Evolutionary conservation across 2,797 vertebrate genomes (phyloP), one percentile per base, ranked within the genome.

Genomic region (Anguilla anguilla): DNA sequence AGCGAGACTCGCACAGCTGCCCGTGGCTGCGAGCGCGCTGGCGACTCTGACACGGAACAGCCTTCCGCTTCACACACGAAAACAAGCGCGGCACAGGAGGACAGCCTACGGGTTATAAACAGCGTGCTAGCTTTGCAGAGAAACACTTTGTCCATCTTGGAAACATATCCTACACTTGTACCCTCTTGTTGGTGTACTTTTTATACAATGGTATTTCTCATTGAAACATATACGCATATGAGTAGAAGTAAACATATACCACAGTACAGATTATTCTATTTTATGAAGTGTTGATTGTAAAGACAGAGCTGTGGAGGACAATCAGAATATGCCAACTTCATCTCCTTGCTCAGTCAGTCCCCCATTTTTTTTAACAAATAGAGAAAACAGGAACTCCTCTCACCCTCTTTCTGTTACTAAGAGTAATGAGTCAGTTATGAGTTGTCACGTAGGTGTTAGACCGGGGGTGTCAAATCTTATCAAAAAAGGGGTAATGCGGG

Each of bases 11-110:
- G 86, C 91, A 90, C 85, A 94, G 93, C 85, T 91, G 92, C 91
- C 94, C 92, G 87, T 92, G 92, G 91, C 92, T 82, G 90, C 91
- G 89, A 93, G 90, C 91, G 92, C 87, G 87, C 86, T 89, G 91
- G 93, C 91, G 88, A 89, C 85, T 81, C 90, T 95, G 94, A 96
- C 91, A 94, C 46, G 94, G 89, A 94, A 91, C 95, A 96, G 83
- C 88, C 69, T 85, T 90, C 89, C 89, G 93, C 46, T 82, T 35
- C 25, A 9, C 43, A 51, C 46, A 51, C 1, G n/a, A 51, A 51
- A 51, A 46, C 79, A 82, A 51, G 43, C 46, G 7, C 51, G 25
- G 19, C 79, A 10, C 10, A n/a, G 43, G 43, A 49, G 22, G 25
- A 81, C 35, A 39, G 77, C 19, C 17, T 39, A 39, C 77, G 25